Evolutionary conservation across 1,140 invertebrate species (phyloP).

Genomic region (Tribolium madens): DNA sequence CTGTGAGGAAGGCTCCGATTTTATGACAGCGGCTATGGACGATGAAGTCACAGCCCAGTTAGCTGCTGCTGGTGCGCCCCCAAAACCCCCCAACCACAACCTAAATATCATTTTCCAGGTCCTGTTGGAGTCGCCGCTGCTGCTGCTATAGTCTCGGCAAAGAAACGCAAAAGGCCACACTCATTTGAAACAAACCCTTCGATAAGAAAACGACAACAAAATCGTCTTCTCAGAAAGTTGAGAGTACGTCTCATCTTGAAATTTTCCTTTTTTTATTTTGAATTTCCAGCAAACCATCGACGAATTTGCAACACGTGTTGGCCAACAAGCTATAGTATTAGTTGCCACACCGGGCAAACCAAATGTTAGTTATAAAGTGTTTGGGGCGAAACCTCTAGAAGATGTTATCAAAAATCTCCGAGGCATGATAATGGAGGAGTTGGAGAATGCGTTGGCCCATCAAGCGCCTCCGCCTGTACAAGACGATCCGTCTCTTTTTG

Average conservation of each 20-base stretch:
- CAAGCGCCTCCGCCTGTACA: constrained; percentile 93
- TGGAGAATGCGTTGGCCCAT: constrained; percentile 92
- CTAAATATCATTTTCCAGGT: constrained; percentile 70
- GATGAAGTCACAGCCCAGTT: constrained; percentile 96
- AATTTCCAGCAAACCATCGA: constrained; percentile 98
- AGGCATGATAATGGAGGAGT: constrained; percentile 92
- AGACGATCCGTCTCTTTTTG: constrained; percentile 93
- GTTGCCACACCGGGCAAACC: constrained; percentile 97
- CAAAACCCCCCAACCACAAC: not conserved
- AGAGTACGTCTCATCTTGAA: constrained; percentile 72
- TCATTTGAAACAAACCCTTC: constrained; percentile 99
- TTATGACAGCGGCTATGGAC: constrained; percentile 84
- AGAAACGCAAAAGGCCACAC: constrained; percentile 94
- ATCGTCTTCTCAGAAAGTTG: constrained; percentile 88
- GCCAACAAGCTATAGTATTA: constrained; percentile 96
- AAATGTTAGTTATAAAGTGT: constrained; percentile 95
- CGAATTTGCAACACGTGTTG: constrained; percentile 96
- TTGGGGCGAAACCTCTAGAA: constrained; percentile 96
- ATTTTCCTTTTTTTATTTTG: too few species aligned
- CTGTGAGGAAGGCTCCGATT: constrained; percentile 80
- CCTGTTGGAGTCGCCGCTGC: constrained; percentile 97
- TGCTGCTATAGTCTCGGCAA: constrained; percentile 95
- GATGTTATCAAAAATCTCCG: constrained; percentile 94
- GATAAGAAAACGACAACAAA: constrained; percentile 95
- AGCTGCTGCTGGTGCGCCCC: constrained; percentile 85